Evolutionary conservation across 2,113 vertebrate species (phyloP), one percentile per base, ranked within the genome.

Genomic region (Callospermophilus lateralis): DNA sequence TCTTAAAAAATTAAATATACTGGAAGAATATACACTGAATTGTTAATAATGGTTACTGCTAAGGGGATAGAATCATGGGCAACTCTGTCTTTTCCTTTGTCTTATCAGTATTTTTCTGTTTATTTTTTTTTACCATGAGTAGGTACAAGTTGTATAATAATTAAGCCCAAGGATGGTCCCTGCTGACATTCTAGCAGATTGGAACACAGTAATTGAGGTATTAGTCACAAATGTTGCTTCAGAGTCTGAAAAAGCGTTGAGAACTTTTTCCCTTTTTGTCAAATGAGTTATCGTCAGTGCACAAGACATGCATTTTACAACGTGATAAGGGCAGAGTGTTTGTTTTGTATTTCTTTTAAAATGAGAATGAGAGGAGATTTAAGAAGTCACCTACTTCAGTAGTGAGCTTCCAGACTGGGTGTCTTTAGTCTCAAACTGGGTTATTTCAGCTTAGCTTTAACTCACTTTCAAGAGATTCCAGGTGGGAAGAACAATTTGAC

Each of bases 1-100:
- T 88, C 77, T 97, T 96, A 95, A 95, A 96, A 94, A 95, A 95
- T 96, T 93, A 96, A 97, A 86, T 79, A 93, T 24, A 45, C 65
- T 77, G 17, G 65, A 80, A 68, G 51, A 90, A 78, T 28, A 91
- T n/a, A 45, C 42, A 37, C n/a, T 76, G 16, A 86, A 70, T 5
- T 91, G 74, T 89, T 88, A 89, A 68, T 78, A 94, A 5, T 63
- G 53, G 4, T 83, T 84, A 79, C 84, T 85, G 78, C 79, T 92
- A n/a, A 63, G 86, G 63, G 77, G 24, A 20, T 12, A 94, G 51
- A 39, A 70, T 90, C 79, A 53, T 34, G 32, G 51, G 22, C 37
- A 74, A 70, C 94, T 94, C 48, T 17, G 24, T 88, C 76, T 92
- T 92, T 89, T 77, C 28, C 48, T 89, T 97, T 94, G 76, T 58